These are phyloP conservation scores for Rhynchonycteris naso DNA, from an alignment of 2,797 vertebrate genomes.

Conservation along the genomic window DNA sequence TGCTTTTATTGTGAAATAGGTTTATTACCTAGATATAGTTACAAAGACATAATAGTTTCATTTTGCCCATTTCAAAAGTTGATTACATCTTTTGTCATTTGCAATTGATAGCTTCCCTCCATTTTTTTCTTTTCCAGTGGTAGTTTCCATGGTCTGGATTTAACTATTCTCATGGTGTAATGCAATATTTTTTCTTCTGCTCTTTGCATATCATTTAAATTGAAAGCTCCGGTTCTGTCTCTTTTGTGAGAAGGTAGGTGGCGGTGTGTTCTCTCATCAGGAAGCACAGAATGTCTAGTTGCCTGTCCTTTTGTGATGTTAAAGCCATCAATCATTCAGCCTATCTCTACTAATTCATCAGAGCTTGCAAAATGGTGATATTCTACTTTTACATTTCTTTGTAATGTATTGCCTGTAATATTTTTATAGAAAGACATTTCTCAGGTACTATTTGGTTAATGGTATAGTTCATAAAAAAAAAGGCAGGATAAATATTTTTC, in stretches of 20 bases:
- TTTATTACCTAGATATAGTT: not conserved
- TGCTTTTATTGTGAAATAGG: not conserved
- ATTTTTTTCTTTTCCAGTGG: not conserved
- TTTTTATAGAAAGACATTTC: not conserved
- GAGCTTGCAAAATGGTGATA: not conserved
- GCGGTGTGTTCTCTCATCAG: not conserved
- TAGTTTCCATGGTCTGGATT: not conserved
- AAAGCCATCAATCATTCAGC: not conserved
- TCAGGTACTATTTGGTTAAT: not conserved
- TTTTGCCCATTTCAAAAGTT: not conserved
- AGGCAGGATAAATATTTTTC: not conserved
- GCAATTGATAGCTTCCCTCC: not conserved
- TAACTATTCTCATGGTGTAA: not conserved
- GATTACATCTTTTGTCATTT: not conserved
- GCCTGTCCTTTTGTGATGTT: not conserved
- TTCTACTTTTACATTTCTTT: constrained; percentile 50
- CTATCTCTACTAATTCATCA: not conserved
- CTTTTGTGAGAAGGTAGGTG: not conserved
- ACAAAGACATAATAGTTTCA: not conserved
- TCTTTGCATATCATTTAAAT: not conserved
- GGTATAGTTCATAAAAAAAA: not conserved
- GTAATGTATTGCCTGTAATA: not conserved
- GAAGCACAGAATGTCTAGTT: not conserved
- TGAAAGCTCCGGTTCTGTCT: not conserved
- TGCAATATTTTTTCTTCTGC: not conserved